These are phyloP conservation scores for Aleadryas rufinucha DNA, from an alignment of 2,113 vertebrate species.

Conservation along the genomic window DNA sequence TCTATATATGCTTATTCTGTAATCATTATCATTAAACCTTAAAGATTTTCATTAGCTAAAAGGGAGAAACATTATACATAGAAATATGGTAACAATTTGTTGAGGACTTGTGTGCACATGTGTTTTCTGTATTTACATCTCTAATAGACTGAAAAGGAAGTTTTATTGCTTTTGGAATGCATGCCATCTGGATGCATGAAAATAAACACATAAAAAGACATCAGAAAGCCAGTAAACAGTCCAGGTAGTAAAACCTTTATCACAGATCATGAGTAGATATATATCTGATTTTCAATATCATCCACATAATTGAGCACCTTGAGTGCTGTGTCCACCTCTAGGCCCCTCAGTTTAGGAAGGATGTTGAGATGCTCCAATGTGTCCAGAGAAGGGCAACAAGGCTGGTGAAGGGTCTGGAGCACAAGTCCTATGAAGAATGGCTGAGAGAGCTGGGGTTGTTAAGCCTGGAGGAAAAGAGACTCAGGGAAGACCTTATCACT, in stretches of 20 bases:
- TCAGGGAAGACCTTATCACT: too few relatives aligned
- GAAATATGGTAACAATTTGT: neutral
- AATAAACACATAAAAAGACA: neutral
- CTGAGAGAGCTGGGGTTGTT: neutral
- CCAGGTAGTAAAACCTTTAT: neutral
- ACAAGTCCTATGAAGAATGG: fast-evolving
- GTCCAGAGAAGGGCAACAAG: neutral
- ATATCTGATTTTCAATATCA: neutral
- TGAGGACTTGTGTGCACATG: neutral
- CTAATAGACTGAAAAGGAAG: neutral
- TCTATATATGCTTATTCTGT: neutral
- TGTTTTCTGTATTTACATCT: neutral
- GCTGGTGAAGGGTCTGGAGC: neutral
- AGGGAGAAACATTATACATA: neutral
- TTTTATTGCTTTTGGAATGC: neutral
- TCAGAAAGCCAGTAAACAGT: neutral
- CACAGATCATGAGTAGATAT: neutral
- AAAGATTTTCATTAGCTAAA: neutral
- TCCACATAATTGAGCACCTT: neutral
- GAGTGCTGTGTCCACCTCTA: neutral
- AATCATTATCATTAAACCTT: neutral
- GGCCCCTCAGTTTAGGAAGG: neutral
- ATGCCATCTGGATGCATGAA: neutral
- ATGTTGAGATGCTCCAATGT: neutral
- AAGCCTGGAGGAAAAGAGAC: too few relatives aligned